Conservation (phyloP, 2,888 invertebrate genomes). For the Choreutis nemorana region DNA sequence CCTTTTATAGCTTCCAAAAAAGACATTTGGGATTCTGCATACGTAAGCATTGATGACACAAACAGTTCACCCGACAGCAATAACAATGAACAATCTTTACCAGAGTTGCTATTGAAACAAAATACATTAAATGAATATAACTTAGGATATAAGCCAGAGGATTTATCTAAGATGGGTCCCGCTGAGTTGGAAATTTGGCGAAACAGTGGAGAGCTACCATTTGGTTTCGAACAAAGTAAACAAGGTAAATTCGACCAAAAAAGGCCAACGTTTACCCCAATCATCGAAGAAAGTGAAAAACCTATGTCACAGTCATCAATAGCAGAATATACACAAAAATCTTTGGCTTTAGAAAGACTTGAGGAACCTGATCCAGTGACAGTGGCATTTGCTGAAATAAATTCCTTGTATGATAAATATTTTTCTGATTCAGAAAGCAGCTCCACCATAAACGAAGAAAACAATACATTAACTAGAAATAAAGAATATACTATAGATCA, state of each 20-base stretch:
- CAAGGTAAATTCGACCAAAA: no score
- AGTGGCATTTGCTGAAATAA: conserved; percentile 55
- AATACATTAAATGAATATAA: conserved; percentile 21
- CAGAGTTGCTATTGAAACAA: conserved; percentile 29
- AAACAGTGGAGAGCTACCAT: conserved; percentile 32
- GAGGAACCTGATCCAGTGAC: conserved; percentile 40
- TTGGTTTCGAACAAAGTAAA: no score
- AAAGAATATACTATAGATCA: conserved; percentile 20
- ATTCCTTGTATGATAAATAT: conserved; percentile 43
- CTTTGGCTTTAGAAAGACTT: conserved; percentile 5
- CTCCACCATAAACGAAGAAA: conserved; percentile 21
- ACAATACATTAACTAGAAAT: no score
- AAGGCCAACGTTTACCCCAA: conserved; percentile 43
- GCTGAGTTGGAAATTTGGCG: conserved; percentile 57
- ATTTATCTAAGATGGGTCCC: conserved; percentile 44
- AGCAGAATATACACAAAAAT: no score
- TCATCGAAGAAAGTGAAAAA: conserved; percentile 52
- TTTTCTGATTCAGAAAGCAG: conserved; percentile 33
- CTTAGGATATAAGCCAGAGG: conserved; percentile 21
- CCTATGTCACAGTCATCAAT: no score
- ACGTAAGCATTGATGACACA: conserved; percentile 61
- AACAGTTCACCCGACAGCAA: conserved; percentile 50
- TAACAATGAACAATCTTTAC: conserved; percentile 32
- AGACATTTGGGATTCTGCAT: conserved; percentile 62
- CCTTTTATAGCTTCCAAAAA: conserved; percentile 35